Percentiles rank a stretch among this genome's conserved stretches.
Evolutionary conservation across 2,113 vertebrate genomes (phyloP).

Genomic region (Galbula dea): DNA sequence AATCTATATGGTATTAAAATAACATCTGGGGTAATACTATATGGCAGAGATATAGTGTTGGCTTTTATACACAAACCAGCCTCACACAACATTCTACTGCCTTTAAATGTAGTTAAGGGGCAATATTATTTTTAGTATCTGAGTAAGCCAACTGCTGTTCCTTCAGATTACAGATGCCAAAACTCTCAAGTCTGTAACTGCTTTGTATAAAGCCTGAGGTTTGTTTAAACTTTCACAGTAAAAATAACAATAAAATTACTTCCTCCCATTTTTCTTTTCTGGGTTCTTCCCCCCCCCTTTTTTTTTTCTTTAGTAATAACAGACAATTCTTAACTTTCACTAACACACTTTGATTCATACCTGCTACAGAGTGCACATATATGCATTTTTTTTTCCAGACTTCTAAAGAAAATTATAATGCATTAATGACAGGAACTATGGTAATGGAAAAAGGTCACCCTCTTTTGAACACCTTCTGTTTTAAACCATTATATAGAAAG

Average conservation of each 20-base stretch:
- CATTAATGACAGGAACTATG: constrained; percentile 86
- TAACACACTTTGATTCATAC: constrained; percentile 79
- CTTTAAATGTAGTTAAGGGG: constrained; percentile 63
- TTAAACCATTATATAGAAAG: constrained; percentile 85
- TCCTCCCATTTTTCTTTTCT: constrained; percentile 1
- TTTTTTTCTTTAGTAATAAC: constrained; percentile 59
- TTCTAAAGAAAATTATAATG: constrained; percentile 87
- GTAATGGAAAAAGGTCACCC: constrained; percentile 89
- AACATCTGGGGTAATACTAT: constrained; percentile 52
- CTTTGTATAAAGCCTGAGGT: constrained; percentile 63
- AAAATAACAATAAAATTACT: constrained; percentile 74
- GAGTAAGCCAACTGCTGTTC: constrained; percentile 41
- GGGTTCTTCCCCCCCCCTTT: neutral
- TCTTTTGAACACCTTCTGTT: constrained; percentile 85
- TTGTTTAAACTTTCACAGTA: constrained; percentile 65
- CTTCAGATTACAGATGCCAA: constrained; percentile 30
- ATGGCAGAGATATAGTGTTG: constrained; percentile 20
- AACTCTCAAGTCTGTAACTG: constrained; percentile 62
- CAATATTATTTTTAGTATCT: constrained; percentile 60
- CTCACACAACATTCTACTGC: constrained; percentile 24
- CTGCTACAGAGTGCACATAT: constrained; percentile 75
- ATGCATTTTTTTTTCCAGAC: constrained; percentile 78
- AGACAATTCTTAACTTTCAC: constrained; percentile 76
- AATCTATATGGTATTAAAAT: constrained; percentile 66
- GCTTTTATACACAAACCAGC: constrained; percentile 46